A percentile compares a stretch with the other conserved stretches of the same genome.
Evolutionary conservation across 37 sponge, comb jelly and placozoan genomes (phyloP).

Genomic region (Chondrilla cf. caribensis): DNA sequence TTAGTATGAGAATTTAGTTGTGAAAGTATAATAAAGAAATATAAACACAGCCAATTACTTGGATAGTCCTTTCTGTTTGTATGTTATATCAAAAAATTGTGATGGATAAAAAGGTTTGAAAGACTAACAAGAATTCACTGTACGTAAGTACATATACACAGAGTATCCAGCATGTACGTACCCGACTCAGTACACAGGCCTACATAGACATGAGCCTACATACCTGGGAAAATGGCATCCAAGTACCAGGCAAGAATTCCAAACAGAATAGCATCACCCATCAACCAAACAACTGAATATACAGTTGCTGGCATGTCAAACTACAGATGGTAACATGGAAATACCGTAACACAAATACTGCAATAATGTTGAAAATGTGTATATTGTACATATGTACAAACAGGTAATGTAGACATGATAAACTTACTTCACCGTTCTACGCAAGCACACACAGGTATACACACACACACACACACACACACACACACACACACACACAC

Average conservation of each 20-base stretch:
- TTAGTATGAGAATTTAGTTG: no score
- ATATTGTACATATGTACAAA: not conserved
- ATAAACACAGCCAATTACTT: no score
- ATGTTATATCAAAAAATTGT: no score
- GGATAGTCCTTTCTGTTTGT: no score
- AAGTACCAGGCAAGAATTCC: slow-evolving; percentile 90
- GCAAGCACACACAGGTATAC: slow-evolving; percentile 16
- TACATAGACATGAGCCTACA: not conserved
- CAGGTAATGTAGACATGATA: no score
- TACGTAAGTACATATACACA: not conserved
- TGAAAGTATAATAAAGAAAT: no score
- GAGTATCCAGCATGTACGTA: not conserved
- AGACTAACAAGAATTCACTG: no score
- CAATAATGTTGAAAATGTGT: no score
- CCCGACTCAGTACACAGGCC: no score
- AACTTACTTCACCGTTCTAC: not conserved
- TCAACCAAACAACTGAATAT: slow-evolving; percentile 54
- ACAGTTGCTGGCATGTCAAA: slow-evolving; percentile 68
- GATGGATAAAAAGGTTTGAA: no score
- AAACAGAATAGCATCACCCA: slow-evolving; percentile 77
- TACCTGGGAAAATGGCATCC: slow-evolving; percentile 73
- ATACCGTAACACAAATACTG: no score
- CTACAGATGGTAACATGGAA: slow-evolving; percentile 18
- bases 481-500: slow-evolving; percentile 26
- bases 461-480: slow-evolving; percentile 29